Evolutionary conservation across 2,113 vertebrate species (phyloP).

Genomic region (Marcusenius ussheri): DNA sequence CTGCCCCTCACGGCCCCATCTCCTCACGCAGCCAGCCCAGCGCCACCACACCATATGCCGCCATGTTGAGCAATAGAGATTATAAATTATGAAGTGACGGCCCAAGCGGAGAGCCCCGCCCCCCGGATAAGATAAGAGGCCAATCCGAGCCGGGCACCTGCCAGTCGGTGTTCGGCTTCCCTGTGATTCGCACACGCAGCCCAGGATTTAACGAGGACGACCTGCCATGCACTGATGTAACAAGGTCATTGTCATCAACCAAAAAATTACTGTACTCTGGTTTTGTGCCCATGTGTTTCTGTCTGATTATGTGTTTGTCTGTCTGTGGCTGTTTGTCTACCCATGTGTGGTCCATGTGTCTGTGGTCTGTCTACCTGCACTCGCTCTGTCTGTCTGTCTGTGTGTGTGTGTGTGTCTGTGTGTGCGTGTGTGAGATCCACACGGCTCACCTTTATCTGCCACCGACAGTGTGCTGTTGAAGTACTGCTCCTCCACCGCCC

Average conservation of each 20-base stretch:
- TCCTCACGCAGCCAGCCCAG: background rate
- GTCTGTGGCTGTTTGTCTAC: background rate
- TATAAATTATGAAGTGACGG: background rate
- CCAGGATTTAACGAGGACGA: background rate
- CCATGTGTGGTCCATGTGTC: background rate
- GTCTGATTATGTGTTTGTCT: background rate
- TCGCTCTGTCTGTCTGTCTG: background rate
- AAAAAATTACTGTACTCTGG: background rate
- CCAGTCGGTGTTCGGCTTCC: background rate
- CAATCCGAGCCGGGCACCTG: background rate
- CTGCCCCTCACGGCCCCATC: background rate
- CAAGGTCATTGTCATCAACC: background rate
- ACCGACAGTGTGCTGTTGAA: conserved; percentile 82
- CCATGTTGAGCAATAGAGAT: background rate
- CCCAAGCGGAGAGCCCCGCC: background rate
- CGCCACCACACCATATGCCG: background rate
- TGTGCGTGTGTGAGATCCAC: background rate
- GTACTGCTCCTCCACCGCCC: conserved; percentile 83
- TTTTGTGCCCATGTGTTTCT: background rate
- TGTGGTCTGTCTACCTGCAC: background rate
- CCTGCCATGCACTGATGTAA: background rate
- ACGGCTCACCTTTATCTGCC: conserved; percentile 79
- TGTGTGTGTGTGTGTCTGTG: background rate
- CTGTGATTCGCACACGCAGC: background rate
- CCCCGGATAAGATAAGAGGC: background rate